Evolutionary conservation across 2,113 vertebrate species (phyloP).

Genomic region (Carassius auratus): DNA sequence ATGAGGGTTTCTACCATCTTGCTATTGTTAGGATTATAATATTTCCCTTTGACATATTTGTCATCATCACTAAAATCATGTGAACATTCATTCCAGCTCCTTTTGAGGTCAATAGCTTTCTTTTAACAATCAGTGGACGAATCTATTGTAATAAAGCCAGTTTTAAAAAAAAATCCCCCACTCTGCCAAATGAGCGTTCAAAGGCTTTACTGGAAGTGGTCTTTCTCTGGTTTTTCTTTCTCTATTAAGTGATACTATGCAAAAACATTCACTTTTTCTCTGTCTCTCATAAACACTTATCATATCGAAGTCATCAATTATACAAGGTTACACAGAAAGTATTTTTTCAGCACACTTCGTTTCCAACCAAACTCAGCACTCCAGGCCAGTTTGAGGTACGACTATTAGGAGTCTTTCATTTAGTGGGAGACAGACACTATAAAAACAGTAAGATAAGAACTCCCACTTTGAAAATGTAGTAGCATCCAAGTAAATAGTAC

Average conservation of each 20-base stretch:
- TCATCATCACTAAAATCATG: slow-evolving; percentile 7
- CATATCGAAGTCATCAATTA: slow-evolving; percentile 1
- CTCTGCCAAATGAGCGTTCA: slow-evolving; percentile 13
- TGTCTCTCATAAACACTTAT: slow-evolving; percentile 8
- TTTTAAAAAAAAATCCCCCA: background rate
- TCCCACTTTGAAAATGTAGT: background rate
- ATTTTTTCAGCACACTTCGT: background rate
- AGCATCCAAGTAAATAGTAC: background rate
- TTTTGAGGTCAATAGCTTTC: slow-evolving; percentile 17
- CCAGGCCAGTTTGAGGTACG: background rate
- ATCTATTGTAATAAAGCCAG: slow-evolving; percentile 38
- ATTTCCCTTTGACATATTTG: slow-evolving; percentile 10
- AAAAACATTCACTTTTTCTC: slow-evolving; percentile 1
- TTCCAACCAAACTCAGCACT: background rate
- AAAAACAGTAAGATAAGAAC: slow-evolving; percentile 30
- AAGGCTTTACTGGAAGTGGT: slow-evolving; percentile 38
- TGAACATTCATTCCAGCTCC: slow-evolving; percentile 1
- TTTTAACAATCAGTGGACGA: slow-evolving; percentile 7
- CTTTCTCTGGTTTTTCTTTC: background rate
- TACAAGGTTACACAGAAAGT: background rate
- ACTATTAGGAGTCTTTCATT: slow-evolving; percentile 6
- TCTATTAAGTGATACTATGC: background rate
- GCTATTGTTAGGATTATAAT: slow-evolving; percentile 17
- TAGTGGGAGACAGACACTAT: slow-evolving; percentile 2
- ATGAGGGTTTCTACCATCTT: slow-evolving; percentile 13